Percentiles rank a stretch among this genome's conserved stretches.
These are phyloP conservation scores for Cordilura impudica DNA, from an alignment of 2,888 invertebrate species.

Conservation along the genomic window DNA sequence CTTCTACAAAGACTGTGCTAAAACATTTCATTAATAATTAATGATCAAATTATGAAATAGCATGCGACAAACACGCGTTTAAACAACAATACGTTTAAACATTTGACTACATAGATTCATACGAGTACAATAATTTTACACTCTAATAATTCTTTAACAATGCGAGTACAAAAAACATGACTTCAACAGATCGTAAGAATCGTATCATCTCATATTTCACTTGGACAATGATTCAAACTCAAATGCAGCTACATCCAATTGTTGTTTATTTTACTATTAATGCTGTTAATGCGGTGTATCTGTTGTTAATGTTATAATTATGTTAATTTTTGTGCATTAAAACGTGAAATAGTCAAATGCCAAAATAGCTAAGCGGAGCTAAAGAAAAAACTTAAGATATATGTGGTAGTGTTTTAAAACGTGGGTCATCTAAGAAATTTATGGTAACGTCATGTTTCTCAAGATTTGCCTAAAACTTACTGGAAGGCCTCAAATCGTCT, in stretches of 20 bases:
- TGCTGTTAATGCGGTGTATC: constrained; percentile 61
- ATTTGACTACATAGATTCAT: not conserved
- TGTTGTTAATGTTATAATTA: constrained; percentile 73
- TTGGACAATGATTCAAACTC: constrained; percentile 52
- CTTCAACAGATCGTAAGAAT: constrained; percentile 29
- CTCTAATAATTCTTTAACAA: constrained; percentile 27
- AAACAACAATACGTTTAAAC: constrained; percentile 16
- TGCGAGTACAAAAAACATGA: not conserved
- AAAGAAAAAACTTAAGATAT: constrained; percentile 8
- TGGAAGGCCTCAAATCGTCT: no score
- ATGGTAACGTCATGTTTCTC: not conserved
- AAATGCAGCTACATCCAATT: constrained; percentile 38
- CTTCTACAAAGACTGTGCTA: no score
- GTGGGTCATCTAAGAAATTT: not conserved
- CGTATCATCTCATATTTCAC: constrained; percentile 50
- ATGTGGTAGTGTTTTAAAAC: not conserved
- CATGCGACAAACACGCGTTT: constrained; percentile 57
- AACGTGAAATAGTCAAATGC: constrained; percentile 53
- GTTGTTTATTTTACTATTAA: constrained; percentile 16
- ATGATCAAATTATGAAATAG: not conserved
- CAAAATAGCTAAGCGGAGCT: constrained; percentile 36
- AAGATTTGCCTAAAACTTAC: no score
- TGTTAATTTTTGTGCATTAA: constrained; percentile 69
- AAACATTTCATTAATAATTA: no score
- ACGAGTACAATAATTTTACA: constrained; percentile 42